These are phyloP conservation scores for Drosophila kokeensis DNA, from an alignment of 2,888 invertebrate species.

Conservation along the genomic window DNA sequence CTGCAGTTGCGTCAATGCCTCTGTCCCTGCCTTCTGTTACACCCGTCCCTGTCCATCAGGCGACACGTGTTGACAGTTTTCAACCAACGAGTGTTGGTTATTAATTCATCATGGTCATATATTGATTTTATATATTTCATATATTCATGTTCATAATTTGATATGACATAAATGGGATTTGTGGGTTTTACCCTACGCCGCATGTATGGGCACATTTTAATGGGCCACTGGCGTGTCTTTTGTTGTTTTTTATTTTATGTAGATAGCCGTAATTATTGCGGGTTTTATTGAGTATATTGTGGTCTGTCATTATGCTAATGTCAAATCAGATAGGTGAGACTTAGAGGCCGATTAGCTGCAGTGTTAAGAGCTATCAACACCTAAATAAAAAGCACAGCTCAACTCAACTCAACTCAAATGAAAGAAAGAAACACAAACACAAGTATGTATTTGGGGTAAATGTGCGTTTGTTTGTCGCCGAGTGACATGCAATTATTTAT, in stretches of 20 bases:
- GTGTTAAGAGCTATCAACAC: conserved; percentile 65
- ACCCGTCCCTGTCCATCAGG: neutral
- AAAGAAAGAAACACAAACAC: conserved; percentile 16
- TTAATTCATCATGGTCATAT: conserved; percentile 16
- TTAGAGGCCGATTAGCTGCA: conserved; percentile 45
- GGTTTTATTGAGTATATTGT: conserved; percentile 17
- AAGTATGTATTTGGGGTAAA: conserved; percentile 14
- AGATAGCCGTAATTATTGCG: conserved; percentile 45
- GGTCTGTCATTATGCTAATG: conserved; percentile 61
- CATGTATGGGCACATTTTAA: neutral
- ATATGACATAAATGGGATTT: conserved; percentile 28
- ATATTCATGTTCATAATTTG: conserved; percentile 24
- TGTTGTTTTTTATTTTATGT: neutral
- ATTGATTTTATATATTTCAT: conserved; percentile 31
- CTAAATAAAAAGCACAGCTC: conserved; percentile 14
- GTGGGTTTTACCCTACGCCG: conserved; percentile 1
- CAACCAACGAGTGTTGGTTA: neutral
- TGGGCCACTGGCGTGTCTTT: neutral
- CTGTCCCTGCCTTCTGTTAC: neutral
- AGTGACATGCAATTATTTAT: conserved; percentile 75
- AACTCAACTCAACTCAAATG: conserved; percentile 4
- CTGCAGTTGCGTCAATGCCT: conserved; percentile 17
- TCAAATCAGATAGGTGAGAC: conserved; percentile 29
- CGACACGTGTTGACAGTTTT: conserved; percentile 10
- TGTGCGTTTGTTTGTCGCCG: conserved; percentile 39